Conservation (phyloP, 2,113 vertebrate species). For the Gasterosteus aculeatus region DNA sequence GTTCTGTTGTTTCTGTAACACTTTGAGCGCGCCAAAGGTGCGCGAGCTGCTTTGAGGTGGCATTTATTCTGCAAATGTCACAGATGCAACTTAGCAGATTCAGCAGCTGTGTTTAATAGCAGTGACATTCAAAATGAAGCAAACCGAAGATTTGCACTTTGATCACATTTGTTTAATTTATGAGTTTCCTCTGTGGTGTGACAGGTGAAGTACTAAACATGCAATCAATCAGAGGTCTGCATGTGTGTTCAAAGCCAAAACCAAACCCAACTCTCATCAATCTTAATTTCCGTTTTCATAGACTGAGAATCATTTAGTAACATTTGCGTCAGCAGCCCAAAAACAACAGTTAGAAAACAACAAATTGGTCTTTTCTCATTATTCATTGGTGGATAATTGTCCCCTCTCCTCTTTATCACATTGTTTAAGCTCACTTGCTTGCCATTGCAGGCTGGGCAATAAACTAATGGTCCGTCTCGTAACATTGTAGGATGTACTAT, state of each 20-base stretch:
- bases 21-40: slow-evolving; percentile 45
- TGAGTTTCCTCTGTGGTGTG: slow-evolving; percentile 18
- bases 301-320: not conserved
- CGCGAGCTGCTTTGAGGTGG: slow-evolving; percentile 38
- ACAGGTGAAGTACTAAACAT: slow-evolving; percentile 17
- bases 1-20: slow-evolving; percentile 54
- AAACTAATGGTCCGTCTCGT: slow-evolving; percentile 54
- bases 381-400: not conserved
- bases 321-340: not conserved
- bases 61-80: slow-evolving; percentile 73
- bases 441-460: slow-evolving; percentile 52
- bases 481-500: slow-evolving; percentile 24
- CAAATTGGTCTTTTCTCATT: not conserved
- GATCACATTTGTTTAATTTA: slow-evolving; percentile 31
- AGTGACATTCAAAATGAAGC: slow-evolving; percentile 47
- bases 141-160: slow-evolving; percentile 18
- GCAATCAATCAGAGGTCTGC: slow-evolving; percentile 25
- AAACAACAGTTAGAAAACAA: slow-evolving; percentile 13
- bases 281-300: not conserved
- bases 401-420: slow-evolving; percentile 9
- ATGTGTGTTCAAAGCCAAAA: slow-evolving; percentile 7
- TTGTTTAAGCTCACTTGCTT: slow-evolving; percentile 44
- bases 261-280: too few species aligned
- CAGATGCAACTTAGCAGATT: slow-evolving; percentile 36
- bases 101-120: slow-evolving; percentile 39